A percentile compares a stretch with the other conserved stretches of the same genome.
These are phyloP conservation scores for Poecilia latipinna DNA, from an alignment of 2,113 vertebrate genomes.

Conservation along the genomic window DNA sequence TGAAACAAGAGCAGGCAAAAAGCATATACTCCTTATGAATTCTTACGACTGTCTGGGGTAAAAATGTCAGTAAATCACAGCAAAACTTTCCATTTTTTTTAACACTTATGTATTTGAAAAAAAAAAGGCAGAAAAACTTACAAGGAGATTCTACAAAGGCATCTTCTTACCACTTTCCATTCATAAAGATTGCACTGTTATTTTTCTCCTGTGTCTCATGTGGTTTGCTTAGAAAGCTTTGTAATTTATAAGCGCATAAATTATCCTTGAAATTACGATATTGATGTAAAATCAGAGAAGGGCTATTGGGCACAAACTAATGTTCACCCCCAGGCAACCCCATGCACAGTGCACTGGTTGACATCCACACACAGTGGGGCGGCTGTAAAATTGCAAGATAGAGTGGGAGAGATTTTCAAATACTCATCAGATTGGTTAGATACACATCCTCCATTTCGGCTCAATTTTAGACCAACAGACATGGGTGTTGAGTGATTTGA, in stretches of 20 bases:
- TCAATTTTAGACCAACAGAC: conserved; percentile 57
- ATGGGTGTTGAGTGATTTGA: conserved; percentile 68
- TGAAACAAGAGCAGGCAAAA: conserved; percentile 48
- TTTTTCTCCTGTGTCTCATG: conserved; percentile 57
- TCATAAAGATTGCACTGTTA: conserved; percentile 50
- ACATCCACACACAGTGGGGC: conserved; percentile 53
- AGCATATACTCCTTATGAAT: too few species aligned
- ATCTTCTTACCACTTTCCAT: conserved; percentile 38
- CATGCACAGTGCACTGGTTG: conserved; percentile 49
- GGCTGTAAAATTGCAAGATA: conserved; percentile 38
- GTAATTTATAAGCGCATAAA: conserved; percentile 78
- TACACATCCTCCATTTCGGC: conserved; percentile 55
- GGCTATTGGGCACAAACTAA: conserved; percentile 65
- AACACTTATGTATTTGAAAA: conserved; percentile 14
- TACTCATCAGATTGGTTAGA: conserved; percentile 64
- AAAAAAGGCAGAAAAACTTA: conserved; percentile 32
- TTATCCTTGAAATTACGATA: conserved; percentile 77
- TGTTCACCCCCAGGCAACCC: conserved; percentile 65
- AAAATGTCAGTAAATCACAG: conserved; percentile 40
- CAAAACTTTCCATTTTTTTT: conserved; percentile 13
- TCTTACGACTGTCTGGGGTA: conserved; percentile 51
- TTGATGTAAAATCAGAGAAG: conserved; percentile 79
- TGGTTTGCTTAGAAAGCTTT: conserved; percentile 76
- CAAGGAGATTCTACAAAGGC: conserved; percentile 39
- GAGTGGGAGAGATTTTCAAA: conserved; percentile 39